Evolutionary conservation across 2,797 vertebrate genomes (phyloP).

Genomic region (Alectoris magna): DNA sequence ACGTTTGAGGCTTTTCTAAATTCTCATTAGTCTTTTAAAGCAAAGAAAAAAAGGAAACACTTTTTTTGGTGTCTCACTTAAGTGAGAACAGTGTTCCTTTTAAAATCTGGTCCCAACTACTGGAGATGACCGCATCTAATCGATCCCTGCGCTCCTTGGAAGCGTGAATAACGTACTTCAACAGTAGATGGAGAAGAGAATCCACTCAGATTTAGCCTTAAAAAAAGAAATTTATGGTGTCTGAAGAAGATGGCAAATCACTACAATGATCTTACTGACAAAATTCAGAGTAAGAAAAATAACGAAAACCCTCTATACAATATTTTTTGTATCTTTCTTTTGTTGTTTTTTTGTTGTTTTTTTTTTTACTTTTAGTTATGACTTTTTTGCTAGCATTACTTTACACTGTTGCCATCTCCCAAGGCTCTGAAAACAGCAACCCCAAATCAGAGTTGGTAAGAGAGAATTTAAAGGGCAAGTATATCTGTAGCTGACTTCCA

Average conservation of each 20-base stretch:
- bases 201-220: not conserved
- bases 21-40: not conserved
- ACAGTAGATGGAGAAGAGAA: not conserved
- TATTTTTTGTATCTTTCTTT: not conserved
- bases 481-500: not conserved
- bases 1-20: not conserved
- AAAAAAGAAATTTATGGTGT: not conserved
- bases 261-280: not conserved
- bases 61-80: not conserved
- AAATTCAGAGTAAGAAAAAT: not conserved
- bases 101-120: not conserved
- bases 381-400: not conserved
- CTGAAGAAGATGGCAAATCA: not conserved
- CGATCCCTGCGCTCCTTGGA: not conserved
- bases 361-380: not conserved
- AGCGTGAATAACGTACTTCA: not conserved
- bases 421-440: not conserved
- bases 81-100: not conserved
- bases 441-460: not conserved
- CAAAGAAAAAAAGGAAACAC: not conserved
- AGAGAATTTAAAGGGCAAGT: not conserved
- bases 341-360: not conserved
- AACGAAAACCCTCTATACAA: not conserved
- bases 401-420: not conserved
- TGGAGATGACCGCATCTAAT: not conserved